phyloP scores from a whole-genome alignment of 2,113 vertebrate species.

The Nothocercus nigrocapillus region DNA sequence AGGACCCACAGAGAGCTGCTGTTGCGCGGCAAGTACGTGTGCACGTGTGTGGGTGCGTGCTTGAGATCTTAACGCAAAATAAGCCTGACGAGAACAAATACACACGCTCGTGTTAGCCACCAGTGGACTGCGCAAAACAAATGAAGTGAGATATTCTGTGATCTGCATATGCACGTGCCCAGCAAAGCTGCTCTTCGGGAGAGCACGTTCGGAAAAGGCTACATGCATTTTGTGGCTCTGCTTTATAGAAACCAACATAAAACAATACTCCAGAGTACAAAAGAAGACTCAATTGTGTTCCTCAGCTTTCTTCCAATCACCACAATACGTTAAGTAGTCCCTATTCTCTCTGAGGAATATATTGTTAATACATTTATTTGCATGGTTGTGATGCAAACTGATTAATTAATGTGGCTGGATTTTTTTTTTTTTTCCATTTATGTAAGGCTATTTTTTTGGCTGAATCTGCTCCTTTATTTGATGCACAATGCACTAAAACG shows the following conservation, averaged over 20 bases:
- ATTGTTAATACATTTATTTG: not conserved
- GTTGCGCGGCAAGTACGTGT: rapidly evolving
- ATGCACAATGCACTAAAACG: not conserved
- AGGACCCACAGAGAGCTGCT: not conserved
- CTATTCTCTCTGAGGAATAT: not conserved
- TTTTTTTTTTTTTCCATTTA: not conserved
- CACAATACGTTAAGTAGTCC: not conserved
- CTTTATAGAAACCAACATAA: not conserved
- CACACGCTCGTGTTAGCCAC: not conserved
- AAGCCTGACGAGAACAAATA: not conserved
- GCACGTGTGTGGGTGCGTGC: rapidly evolving
- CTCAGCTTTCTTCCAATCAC: not conserved
- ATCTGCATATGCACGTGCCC: rapidly evolving
- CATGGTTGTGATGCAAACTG: not conserved
- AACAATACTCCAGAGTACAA: not conserved
- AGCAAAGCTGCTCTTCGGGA: not conserved
- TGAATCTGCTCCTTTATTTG: not conserved
- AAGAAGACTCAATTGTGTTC: not conserved
- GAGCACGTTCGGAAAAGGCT: not conserved
- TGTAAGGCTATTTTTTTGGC: not conserved
- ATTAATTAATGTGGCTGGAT: not conserved
- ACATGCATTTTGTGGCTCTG: rapidly evolving
- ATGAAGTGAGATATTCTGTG: not conserved
- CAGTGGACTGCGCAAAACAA: not conserved
- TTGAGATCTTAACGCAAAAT: not conserved